Base-by-base conservation (phyloP, 2,797 vertebrate genomes). In the Enteromius paludinosus region DNA sequence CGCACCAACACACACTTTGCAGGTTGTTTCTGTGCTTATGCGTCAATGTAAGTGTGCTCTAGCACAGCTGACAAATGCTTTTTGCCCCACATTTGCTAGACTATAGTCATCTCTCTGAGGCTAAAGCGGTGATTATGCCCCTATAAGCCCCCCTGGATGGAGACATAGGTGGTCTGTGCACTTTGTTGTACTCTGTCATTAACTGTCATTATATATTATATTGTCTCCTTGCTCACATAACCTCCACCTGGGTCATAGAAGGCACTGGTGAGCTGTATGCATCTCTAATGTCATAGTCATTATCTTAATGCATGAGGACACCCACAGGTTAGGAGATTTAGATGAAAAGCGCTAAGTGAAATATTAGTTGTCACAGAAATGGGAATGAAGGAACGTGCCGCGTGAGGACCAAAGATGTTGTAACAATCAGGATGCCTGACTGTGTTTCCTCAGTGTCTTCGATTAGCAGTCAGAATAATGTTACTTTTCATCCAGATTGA, bases 41-140 rank as follows among this genome's bases (percentile, higher is more conserved):
- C 8, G 54, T 78, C 49, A 45, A 28, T 41, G 73, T 41, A 88
- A 89, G 85, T 91, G 65, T 64, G 23, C 30, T 79, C 33, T 15
- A 47, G 43, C 28, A 69, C 33, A 38, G 15, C 43, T 56, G 73
- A 76, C 54, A 62, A 62, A 76, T 43, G 30, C 76, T 52, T 69
- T 69, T 61, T 80, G 66, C 35, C 78, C 25, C 6, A 64, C 38
- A 28, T 23, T 47, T 9, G 56, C 5, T 47, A 64, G 12, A 75
- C 62, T 59, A n/a, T 25, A 54, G 64, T 79, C 47, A 68, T 80
- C 14, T 71, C 52, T 6, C 49, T 59, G 23, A 43, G 11, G 43
- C 18, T 70, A 45, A 69, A 56, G 38, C 64, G 20, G 56, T 49
- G 38, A 56, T 72, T 81, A 64, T 74, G 62, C 64, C 18, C n/a